Conservation (phyloP, 2,113 vertebrate species). For the Aviceda subcristata region DNA sequence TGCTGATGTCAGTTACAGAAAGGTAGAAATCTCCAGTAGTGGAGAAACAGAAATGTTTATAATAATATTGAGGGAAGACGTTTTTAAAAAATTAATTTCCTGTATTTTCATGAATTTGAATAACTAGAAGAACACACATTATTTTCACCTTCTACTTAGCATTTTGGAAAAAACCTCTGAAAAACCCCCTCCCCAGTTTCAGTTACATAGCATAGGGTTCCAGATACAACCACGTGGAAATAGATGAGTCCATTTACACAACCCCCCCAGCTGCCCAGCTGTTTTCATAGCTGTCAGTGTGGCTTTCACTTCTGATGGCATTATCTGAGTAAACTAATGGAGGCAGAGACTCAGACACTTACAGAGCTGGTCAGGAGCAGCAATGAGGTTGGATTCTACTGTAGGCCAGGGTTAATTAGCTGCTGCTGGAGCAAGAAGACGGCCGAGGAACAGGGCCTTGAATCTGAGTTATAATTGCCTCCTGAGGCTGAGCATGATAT, state of each 20-base stretch:
- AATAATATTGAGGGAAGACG: background rate
- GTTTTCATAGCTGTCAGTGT: background rate
- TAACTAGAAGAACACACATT: background rate
- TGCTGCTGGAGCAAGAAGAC: background rate
- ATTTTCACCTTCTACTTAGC: background rate
- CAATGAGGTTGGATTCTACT: background rate
- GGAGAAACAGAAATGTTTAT: background rate
- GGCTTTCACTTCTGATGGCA: background rate
- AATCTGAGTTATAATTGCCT: background rate
- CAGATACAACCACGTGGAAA: background rate
- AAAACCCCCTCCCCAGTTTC: rapidly evolving
- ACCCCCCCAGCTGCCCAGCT: background rate
- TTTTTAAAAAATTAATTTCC: background rate
- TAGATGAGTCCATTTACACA: background rate
- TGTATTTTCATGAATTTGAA: background rate
- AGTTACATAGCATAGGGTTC: rapidly evolving
- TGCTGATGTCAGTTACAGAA: background rate
- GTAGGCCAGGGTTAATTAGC: background rate
- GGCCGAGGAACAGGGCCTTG: background rate
- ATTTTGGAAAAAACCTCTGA: background rate
- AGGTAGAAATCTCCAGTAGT: background rate
- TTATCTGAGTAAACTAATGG: background rate
- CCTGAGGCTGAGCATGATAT: background rate
- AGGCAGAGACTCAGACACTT: background rate
- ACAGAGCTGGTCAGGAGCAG: background rate